phyloP scores from a whole-genome alignment of 2,888 invertebrate genomes.

The Macaria notata region DNA sequence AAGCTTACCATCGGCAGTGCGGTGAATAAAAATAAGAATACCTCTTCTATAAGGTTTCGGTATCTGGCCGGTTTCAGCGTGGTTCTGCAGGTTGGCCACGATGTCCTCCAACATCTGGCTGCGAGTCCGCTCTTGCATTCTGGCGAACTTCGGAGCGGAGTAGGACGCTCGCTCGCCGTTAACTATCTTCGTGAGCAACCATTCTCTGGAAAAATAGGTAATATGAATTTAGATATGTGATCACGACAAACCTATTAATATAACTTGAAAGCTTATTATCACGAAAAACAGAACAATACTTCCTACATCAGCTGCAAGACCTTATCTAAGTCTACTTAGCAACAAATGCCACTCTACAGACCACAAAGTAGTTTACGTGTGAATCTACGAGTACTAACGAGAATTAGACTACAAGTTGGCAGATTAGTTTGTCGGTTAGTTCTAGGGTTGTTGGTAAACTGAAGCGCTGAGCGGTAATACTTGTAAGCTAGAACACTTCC shows the following conservation, averaged over 20 bases:
- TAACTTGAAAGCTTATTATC: too few species aligned
- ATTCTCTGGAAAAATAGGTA: slow-evolving; percentile 82
- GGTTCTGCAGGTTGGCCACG: slow-evolving; percentile 95
- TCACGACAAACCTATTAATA: too few species aligned
- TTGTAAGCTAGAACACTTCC: neutral
- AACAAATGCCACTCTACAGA: slow-evolving; percentile 1
- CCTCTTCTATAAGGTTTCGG: slow-evolving; percentile 95
- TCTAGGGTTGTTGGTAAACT: slow-evolving; percentile 1
- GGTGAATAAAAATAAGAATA: slow-evolving; percentile 42
- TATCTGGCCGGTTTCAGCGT: slow-evolving; percentile 97
- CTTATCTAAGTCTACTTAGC: too few species aligned
- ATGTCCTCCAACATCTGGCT: slow-evolving; percentile 97
- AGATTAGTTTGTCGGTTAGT: slow-evolving; percentile 16
- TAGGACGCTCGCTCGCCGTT: slow-evolving; percentile 97
- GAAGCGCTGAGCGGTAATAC: neutral
- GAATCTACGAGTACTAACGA: slow-evolving; percentile 4
- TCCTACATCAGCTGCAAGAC: too few species aligned
- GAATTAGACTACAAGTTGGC: slow-evolving; percentile 8
- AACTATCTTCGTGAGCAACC: slow-evolving; percentile 96
- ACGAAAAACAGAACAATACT: too few species aligned
- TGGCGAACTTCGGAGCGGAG: slow-evolving; percentile 96
- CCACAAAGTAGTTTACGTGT: slow-evolving; percentile 3
- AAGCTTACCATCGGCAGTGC: slow-evolving; percentile 17
- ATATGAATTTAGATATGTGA: too few species aligned
- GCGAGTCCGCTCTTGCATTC: slow-evolving; percentile 96